A percentile compares a stretch with the other conserved stretches of the same genome.
Conservation (phyloP, 1,140 invertebrate species). For the Frieseomelitta varia region DNA sequence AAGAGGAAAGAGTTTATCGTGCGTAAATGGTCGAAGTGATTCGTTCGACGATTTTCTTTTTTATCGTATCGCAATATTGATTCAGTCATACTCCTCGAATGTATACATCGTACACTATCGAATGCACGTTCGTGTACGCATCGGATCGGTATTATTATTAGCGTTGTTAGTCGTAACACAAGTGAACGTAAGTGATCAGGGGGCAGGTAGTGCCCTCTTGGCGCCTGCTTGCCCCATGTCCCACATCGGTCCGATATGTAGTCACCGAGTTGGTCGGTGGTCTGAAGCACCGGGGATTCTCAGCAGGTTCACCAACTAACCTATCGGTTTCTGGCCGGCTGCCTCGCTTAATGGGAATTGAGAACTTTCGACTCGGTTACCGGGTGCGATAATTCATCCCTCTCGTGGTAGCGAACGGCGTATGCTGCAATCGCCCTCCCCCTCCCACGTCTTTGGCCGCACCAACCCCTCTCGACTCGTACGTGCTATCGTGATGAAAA, state of each 20-base stretch:
- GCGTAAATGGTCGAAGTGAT: no score
- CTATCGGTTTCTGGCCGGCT: constrained; percentile 77
- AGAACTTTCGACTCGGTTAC: constrained; percentile 75
- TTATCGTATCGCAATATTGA: no score
- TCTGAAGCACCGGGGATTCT: constrained; percentile 62
- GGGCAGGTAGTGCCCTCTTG: constrained; percentile 13
- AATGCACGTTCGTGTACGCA: neutral
- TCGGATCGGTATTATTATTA: constrained; percentile 23
- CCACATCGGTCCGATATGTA: constrained; percentile 57
- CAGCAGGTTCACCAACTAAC: constrained; percentile 71
- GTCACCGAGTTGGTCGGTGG: constrained; percentile 56
- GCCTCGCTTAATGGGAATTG: constrained; percentile 78
- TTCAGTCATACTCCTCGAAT: no score
- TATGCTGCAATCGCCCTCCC: constrained; percentile 44
- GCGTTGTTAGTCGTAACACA: neutral
- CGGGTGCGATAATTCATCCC: constrained; percentile 73
- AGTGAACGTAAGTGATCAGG: constrained; percentile 3
- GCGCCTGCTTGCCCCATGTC: constrained; percentile 55
- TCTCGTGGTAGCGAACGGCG: constrained; percentile 53
- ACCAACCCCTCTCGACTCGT: constrained; percentile 27
- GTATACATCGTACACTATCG: no score
- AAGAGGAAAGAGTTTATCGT: no score
- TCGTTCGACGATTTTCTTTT: no score
- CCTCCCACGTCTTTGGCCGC: neutral
- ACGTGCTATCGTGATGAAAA: constrained; percentile 41